Evolutionary conservation across 2,888 invertebrate genomes (phyloP).

Genomic region (Cryptops parisi): DNA sequence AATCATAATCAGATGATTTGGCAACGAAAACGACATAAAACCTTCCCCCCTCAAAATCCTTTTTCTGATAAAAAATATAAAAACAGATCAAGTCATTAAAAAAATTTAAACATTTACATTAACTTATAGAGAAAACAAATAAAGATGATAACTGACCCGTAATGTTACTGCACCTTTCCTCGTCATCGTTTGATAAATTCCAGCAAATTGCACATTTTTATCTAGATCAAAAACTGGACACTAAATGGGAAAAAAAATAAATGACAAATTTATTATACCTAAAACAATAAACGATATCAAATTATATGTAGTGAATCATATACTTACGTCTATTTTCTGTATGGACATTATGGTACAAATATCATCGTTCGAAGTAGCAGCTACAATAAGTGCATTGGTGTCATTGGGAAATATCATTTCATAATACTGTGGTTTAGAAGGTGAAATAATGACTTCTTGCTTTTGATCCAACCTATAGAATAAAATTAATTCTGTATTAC

Average conservation of each 20-base stretch:
- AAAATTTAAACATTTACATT: not conserved
- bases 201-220: slow-evolving; percentile 56
- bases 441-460: slow-evolving; percentile 31
- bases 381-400: slow-evolving; percentile 30
- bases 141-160: slow-evolving; percentile 38
- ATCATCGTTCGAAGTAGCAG: slow-evolving; percentile 32
- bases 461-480: slow-evolving; percentile 24
- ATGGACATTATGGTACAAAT: slow-evolving; percentile 64
- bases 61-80: slow-evolving; percentile 40
- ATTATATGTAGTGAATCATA: not conserved
- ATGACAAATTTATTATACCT: not conserved
- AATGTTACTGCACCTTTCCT: slow-evolving; percentile 59
- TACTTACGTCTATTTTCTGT: slow-evolving; percentile 52
- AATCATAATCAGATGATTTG: slow-evolving; percentile 48
- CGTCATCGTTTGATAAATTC: slow-evolving; percentile 54
- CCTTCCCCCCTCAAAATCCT: slow-evolving; percentile 35
- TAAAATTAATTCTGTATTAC: not conserved
- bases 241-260: slow-evolving; percentile 37
- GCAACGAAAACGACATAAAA: slow-evolving; percentile 67
- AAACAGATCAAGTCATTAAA: slow-evolving; percentile 8
- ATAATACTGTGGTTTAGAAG: slow-evolving; percentile 46
- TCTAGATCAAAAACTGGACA: slow-evolving; percentile 73
- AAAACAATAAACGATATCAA: not conserved
- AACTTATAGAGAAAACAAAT: not conserved
- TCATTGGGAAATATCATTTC: slow-evolving; percentile 42